A percentile compares a stretch with the other conserved stretches of the same genome.
Conservation (phyloP, 2,113 vertebrate genomes). For the Corydoras sp. region DNA sequence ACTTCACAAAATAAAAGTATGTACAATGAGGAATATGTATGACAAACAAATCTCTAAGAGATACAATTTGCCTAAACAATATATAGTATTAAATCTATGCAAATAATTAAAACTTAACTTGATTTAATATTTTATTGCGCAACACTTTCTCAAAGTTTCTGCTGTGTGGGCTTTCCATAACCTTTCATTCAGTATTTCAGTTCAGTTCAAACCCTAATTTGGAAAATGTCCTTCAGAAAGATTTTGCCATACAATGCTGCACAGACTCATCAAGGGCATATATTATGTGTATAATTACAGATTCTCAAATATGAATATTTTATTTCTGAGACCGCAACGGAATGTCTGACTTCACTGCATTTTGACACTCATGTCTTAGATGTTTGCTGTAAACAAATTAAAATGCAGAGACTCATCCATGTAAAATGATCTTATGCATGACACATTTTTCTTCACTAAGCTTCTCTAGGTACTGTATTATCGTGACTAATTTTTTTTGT, state of each 20-base stretch:
- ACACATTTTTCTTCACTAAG: neutral
- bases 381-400: constrained; percentile 14
- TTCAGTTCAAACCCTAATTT: constrained; percentile 2
- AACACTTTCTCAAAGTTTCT: neutral
- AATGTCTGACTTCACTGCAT: neutral
- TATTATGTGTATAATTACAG: constrained; percentile 8
- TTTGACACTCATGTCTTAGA: neutral
- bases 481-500: constrained; percentile 21
- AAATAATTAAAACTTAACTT: no score
- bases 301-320: neutral
- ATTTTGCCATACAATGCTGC: no score
- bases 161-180: neutral
- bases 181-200: constrained; percentile 1
- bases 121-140: no score
- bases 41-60: no score
- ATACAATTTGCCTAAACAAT: no score
- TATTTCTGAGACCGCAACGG: no score
- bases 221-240: constrained; percentile 6
- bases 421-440: neutral
- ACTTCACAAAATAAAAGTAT: no score
- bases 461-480: constrained; percentile 21
- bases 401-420: constrained; percentile 2
- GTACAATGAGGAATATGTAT: no score
- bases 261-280: no score
- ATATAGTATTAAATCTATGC: no score